Percentiles rank a stretch among this genome's conserved stretches.
Evolutionary conservation across 2,797 vertebrate genomes (phyloP).

Genomic region (Clarias platycephalus): DNA sequence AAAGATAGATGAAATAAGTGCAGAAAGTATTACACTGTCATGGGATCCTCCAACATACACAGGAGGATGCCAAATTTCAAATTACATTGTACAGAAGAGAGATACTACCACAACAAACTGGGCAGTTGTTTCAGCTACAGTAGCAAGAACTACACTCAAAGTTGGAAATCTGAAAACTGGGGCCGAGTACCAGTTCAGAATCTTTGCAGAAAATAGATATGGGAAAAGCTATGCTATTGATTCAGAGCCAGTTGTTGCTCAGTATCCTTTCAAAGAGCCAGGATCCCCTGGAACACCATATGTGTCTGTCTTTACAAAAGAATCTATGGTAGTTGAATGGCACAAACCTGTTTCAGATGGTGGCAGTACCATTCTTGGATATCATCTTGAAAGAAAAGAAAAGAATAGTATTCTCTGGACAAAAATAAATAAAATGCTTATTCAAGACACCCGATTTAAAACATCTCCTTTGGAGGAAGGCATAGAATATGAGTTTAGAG

Average conservation of each 20-base stretch:
- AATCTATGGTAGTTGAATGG: conserved; percentile 95
- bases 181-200: conserved; percentile 92
- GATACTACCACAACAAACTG: conserved; percentile 89
- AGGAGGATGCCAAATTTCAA: conserved; percentile 94
- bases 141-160: conserved; percentile 94
- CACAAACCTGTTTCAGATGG: conserved; percentile 95
- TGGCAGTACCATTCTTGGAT: conserved; percentile 91
- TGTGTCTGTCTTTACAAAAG: conserved; percentile 86
- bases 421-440: conserved; percentile 94
- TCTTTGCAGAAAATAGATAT: conserved; percentile 94
- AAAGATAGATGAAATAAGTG: conserved; percentile 87
- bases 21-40: conserved; percentile 86
- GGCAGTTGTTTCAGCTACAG: conserved; percentile 90
- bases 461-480: conserved; percentile 92
- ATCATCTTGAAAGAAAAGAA: conserved; percentile 96
- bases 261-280: conserved; percentile 92
- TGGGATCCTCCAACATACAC: conserved; percentile 91
- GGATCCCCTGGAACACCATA: conserved; percentile 92
- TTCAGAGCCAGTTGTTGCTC: conserved; percentile 83
- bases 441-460: conserved; percentile 92
- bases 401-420: conserved; percentile 99
- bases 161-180: conserved; percentile 85
- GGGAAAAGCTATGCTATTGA: conserved; percentile 87
- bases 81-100: conserved; percentile 94
- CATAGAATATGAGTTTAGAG: conserved; percentile 96